These are phyloP conservation scores for Reticulitermes lucifugus DNA, from an alignment of 2,888 invertebrate species.

Conservation along the genomic window DNA sequence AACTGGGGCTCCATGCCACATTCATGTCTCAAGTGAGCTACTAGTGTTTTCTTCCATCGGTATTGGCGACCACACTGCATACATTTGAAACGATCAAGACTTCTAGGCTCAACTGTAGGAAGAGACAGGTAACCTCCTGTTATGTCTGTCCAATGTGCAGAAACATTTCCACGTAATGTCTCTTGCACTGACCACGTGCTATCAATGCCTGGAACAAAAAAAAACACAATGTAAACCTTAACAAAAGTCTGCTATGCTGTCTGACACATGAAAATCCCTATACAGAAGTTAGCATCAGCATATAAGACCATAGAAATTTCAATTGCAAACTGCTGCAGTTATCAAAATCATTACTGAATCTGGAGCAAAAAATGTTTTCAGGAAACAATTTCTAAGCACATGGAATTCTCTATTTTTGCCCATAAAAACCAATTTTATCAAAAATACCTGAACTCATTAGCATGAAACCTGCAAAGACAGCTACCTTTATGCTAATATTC, in stretches of 20 bases:
- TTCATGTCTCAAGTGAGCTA: conserved; percentile 64
- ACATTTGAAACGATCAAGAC: conserved; percentile 16
- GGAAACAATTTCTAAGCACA: no score
- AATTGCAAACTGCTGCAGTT: no score
- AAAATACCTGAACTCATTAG: no score
- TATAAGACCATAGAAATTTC: no score
- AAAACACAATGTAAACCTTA: not conserved
- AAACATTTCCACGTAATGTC: not conserved
- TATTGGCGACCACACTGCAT: conserved; percentile 42
- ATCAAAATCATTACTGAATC: no score
- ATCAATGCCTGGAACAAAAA: conserved; percentile 6
- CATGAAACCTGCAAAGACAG: no score
- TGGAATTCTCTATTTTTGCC: no score
- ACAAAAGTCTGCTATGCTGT: not conserved
- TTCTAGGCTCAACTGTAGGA: no score
- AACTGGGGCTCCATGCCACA: conserved; percentile 68
- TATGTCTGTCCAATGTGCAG: not conserved
- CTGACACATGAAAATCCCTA: not conserved
- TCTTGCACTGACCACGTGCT: not conserved
- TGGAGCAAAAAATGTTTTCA: no score
- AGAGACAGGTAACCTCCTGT: not conserved
- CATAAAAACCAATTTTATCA: no score
- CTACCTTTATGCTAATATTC: no score
- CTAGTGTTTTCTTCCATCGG: conserved; percentile 50
- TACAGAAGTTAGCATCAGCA: not conserved